Evolutionary conservation across 2,797 vertebrate genomes (phyloP).

Genomic region (Carcharodon carcharias): DNA sequence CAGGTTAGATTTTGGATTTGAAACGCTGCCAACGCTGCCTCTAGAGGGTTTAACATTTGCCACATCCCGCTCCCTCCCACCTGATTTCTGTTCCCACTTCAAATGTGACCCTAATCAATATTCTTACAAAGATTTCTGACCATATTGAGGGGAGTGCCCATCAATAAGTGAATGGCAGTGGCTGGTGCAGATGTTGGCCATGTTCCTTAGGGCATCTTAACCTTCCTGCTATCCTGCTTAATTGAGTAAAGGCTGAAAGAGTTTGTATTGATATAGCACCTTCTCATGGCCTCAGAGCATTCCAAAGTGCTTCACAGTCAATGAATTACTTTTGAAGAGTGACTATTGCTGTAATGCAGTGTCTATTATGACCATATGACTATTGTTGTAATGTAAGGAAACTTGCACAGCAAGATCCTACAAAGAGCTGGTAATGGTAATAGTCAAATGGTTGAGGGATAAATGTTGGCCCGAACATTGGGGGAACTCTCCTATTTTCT

Average conservation of each 20-base stretch:
- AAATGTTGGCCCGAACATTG: neutral
- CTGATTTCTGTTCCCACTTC: too few species aligned
- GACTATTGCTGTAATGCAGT: too few species aligned
- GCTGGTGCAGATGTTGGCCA: too few species aligned
- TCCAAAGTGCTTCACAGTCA: neutral
- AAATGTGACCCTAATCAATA: neutral
- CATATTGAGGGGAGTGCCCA: neutral
- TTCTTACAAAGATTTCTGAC: neutral
- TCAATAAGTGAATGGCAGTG: neutral
- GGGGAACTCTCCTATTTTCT: neutral
- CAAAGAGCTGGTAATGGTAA: neutral
- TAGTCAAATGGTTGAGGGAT: too few species aligned
- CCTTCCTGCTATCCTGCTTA: neutral
- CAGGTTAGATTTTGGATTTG: neutral
- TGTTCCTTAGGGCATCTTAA: neutral
- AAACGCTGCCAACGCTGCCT: neutral
- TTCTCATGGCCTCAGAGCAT: neutral
- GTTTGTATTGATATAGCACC: neutral
- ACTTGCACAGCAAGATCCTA: neutral
- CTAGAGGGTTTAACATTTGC: neutral
- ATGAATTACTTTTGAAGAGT: neutral
- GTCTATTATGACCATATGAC: too few species aligned
- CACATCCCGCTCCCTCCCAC: neutral
- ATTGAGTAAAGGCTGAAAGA: neutral
- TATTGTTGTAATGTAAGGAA: neutral